Conservation (phyloP, 2,113 vertebrate species). For the Ailuropoda melanoleuca region DNA sequence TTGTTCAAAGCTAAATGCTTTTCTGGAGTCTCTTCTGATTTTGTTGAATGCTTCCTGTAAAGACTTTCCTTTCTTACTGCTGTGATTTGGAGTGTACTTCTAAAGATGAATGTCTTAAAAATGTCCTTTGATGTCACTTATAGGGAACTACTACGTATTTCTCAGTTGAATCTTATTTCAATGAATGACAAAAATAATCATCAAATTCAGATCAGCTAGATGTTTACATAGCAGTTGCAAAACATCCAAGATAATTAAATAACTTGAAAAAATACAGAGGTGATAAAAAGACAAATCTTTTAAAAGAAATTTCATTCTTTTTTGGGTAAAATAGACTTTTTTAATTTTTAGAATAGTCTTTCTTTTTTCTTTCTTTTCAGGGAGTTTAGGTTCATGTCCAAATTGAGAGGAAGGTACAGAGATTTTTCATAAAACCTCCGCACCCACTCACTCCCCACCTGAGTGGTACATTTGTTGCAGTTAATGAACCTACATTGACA, state of each 20-base stretch:
- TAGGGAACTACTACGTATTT: slow-evolving; percentile 58
- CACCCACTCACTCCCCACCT: background rate
- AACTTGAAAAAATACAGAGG: background rate
- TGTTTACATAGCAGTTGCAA: slow-evolving; percentile 58
- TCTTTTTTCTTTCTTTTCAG: background rate
- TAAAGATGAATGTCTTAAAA: slow-evolving; percentile 77
- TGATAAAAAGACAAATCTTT: slow-evolving; percentile 11
- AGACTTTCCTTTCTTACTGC: slow-evolving; percentile 53
- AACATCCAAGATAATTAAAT: slow-evolving; percentile 36
- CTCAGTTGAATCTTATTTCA: slow-evolving; percentile 78
- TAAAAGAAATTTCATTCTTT: background rate
- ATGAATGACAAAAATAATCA: slow-evolving; percentile 74
- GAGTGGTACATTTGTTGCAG: background rate
- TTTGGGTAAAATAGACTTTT: background rate
- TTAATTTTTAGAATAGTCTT: background rate
- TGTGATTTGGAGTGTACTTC: slow-evolving; percentile 59
- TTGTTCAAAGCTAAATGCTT: slow-evolving; percentile 55
- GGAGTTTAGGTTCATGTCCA: background rate
- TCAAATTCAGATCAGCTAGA: slow-evolving; percentile 72
- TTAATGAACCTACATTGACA: background rate
- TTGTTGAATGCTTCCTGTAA: slow-evolving; percentile 67
- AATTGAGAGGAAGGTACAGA: background rate
- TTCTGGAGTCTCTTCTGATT: slow-evolving; percentile 67
- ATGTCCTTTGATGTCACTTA: slow-evolving; percentile 75
- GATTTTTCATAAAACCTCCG: background rate